These are phyloP conservation scores for Mico argentatus DNA, from an alignment of 2,797 vertebrate genomes.

Conservation along the genomic window DNA sequence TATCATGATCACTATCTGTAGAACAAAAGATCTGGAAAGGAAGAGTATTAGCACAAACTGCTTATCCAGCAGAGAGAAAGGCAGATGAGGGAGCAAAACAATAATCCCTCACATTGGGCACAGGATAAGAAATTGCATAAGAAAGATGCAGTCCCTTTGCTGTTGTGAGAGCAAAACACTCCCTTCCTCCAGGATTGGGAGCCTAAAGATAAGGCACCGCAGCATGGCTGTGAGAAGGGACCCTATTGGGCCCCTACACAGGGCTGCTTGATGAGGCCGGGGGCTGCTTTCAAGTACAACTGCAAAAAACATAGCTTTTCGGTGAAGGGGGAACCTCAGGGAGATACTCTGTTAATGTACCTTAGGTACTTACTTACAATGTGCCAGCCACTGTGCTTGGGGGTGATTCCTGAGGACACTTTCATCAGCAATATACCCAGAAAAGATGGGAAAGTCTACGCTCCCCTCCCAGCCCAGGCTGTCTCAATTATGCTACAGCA, in stretches of 20 bases:
- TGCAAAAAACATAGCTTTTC: neutral
- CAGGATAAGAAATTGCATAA: neutral
- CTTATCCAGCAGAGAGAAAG: neutral
- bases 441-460: neutral
- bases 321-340: neutral
- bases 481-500: neutral
- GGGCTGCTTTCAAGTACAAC: neutral
- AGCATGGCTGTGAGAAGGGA: neutral
- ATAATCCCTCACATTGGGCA: neutral
- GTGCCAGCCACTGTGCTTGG: no score
- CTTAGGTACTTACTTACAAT: neutral
- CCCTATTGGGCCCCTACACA: rapidly evolving
- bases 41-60: neutral
- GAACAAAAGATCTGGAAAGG: slow-evolving; percentile 34
- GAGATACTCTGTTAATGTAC: neutral
- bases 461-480: neutral
- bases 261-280: neutral
- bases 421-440: neutral
- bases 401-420: neutral
- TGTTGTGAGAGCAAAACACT: neutral
- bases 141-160: neutral
- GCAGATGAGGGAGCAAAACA: neutral
- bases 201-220: neutral
- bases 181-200: neutral
- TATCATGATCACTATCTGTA: neutral